Percentiles rank a stretch among this genome's conserved stretches.
phyloP scores from a whole-genome alignment of 2,888 invertebrate species.

The Cybosia mesomella region DNA sequence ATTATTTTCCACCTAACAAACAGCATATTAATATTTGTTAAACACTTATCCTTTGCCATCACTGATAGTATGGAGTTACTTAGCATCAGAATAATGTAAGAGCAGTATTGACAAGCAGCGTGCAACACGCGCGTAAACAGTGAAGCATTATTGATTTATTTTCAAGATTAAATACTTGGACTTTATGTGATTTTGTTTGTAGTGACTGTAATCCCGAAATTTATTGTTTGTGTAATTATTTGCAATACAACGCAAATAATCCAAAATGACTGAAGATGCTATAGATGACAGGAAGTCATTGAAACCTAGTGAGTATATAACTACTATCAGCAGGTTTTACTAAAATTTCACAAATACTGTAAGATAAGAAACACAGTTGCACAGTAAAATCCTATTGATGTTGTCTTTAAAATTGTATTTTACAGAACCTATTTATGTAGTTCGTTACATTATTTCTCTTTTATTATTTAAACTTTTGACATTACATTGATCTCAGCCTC shows the following conservation, averaged over 20 bases:
- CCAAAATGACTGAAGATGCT: constrained; percentile 8
- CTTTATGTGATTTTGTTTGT: neutral
- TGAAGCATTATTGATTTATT: neutral
- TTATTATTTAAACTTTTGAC: too few species aligned
- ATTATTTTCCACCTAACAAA: neutral
- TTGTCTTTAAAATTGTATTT: too few species aligned
- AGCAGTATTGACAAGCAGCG: neutral
- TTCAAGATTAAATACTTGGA: neutral
- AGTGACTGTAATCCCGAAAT: neutral
- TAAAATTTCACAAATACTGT: neutral
- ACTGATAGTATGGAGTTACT: neutral
- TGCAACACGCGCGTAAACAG: neutral
- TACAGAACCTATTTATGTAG: too few species aligned
- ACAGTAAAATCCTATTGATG: neutral
- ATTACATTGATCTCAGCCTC: too few species aligned
- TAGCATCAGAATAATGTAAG: neutral
- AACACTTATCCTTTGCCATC: neutral
- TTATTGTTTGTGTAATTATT: neutral
- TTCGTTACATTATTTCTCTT: too few species aligned
- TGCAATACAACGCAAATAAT: too few species aligned
- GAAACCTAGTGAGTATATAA: constrained; percentile 9
- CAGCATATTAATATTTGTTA: neutral
- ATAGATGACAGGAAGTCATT: neutral
- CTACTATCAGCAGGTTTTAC: neutral
- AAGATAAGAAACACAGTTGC: neutral